phyloP scores from a whole-genome alignment of 2,113 vertebrate species.

The Microcebus lehilahytsara region DNA sequence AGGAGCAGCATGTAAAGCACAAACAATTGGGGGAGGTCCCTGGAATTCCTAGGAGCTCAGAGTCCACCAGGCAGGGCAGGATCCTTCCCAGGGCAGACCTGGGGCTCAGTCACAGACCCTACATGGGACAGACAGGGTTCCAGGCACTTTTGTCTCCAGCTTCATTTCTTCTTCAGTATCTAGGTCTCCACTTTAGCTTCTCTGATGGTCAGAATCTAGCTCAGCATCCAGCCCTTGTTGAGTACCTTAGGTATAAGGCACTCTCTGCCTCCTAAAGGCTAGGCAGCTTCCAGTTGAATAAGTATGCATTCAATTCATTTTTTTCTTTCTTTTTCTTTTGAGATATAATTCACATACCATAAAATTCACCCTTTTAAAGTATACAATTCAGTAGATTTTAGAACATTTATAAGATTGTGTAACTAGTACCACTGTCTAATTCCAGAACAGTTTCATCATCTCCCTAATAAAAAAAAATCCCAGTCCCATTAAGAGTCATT shows the following conservation, averaged over 20 bases:
- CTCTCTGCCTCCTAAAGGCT: not conserved
- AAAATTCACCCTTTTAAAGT: slow-evolving; percentile 22
- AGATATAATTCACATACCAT: not conserved
- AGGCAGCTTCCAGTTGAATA: not conserved
- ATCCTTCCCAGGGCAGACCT: not conserved
- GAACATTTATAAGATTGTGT: slow-evolving; percentile 5
- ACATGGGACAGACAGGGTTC: not conserved
- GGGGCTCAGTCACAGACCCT: not conserved
- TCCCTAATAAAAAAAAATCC: not conserved
- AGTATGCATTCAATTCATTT: not conserved
- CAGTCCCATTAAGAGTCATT: not conserved
- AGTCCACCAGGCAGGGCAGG: not conserved
- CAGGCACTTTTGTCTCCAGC: not conserved
- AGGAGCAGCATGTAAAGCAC: slow-evolving; percentile 27
- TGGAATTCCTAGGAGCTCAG: slow-evolving; percentile 20
- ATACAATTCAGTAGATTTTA: slow-evolving; percentile 3
- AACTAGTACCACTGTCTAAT: not conserved
- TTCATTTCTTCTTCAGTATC: not conserved
- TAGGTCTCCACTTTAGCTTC: not conserved
- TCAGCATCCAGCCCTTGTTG: not conserved
- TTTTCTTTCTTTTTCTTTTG: slow-evolving; percentile 11
- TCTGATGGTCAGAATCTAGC: not conserved
- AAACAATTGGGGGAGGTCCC: slow-evolving; percentile 24
- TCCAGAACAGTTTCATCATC: slow-evolving; percentile 11
- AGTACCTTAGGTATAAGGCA: not conserved